Conservation (phyloP, 2,113 vertebrate species). For the Catagonus wagneri region DNA sequence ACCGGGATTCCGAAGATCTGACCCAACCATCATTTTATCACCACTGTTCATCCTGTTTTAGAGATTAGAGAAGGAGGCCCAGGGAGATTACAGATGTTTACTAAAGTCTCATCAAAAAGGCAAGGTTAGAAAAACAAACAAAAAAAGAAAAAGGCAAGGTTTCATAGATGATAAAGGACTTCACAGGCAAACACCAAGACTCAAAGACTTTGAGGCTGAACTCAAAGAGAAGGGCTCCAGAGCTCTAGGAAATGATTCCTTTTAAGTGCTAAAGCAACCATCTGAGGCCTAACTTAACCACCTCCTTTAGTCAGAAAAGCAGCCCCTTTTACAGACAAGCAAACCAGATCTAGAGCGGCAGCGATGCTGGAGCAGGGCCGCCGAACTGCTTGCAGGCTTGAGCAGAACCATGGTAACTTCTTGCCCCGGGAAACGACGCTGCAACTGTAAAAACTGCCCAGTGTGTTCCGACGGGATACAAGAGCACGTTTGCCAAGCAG, state of each 20-base stretch:
- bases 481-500: background rate
- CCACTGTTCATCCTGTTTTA: background rate
- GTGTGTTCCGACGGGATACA: background rate
- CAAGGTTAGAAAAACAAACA: too few relatives aligned
- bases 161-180: background rate
- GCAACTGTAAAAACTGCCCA: background rate
- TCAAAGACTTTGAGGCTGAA: background rate
- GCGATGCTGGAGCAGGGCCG: background rate
- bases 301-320: background rate
- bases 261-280: background rate
- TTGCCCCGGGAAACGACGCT: background rate
- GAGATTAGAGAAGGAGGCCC: background rate
- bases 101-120: background rate
- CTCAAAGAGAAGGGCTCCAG: background rate
- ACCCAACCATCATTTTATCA: background rate
- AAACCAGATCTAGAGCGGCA: background rate
- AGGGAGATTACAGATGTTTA: background rate
- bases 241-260: background rate
- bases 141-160: background rate
- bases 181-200: background rate
- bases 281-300: background rate
- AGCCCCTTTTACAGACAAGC: background rate
- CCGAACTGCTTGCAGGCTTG: background rate
- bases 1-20: background rate
- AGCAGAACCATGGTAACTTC: background rate